Base-by-base conservation (phyloP, 2,797 vertebrate genomes). In the Propithecus perrieri region DNA sequence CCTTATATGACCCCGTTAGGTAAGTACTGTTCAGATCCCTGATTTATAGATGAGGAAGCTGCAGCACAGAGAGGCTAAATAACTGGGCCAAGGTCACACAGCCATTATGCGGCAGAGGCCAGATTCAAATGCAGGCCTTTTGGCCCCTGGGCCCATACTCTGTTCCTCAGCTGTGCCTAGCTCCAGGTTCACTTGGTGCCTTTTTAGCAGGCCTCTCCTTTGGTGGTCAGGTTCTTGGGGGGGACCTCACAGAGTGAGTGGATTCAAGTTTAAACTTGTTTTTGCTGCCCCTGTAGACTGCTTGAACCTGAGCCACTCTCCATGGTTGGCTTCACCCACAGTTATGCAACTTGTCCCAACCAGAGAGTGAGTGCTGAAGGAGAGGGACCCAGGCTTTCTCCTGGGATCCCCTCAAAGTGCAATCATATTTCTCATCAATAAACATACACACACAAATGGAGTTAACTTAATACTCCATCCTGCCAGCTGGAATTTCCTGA, bases 371-470 rank as follows among this genome's bases (percentile, higher is more conserved):
- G 53, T 2, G 20, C 75, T 7, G 17, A 24, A 33, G 43, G 20
- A 11, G 18, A 2, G 79, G 12, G 14, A 20, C 55, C 35, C 11
- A 1, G 46, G 53, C 30, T 43, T 46, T 17, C 24, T 43, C 50
- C 17, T 4, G 35, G 65, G 20, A 22, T 18, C 63, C 85, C 3
- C 13, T 41, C 46, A 7, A 41, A 14, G 2, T 1, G 26, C 10
- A 71, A 15, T 8, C 18, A 17, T 0, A 38, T 4, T 35, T 35
- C 63, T 46, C 41, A 24, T 4, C 35, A 53, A 35, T 9, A 33
- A 15, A 26, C 0, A 48, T 2, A 2, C 46, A 74, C 28, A 53
- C 7, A 20, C 48, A 14, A 10, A 22, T 0, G 22, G 41, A 7
- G 8, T 14, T 63, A 18, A 35, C 22, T 14, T 17, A 50, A 43